Percentiles rank a stretch among this genome's conserved stretches.
phyloP scores from a whole-genome alignment of 2,797 vertebrate genomes.

The Poeciliopsis paucimaculata region DNA sequence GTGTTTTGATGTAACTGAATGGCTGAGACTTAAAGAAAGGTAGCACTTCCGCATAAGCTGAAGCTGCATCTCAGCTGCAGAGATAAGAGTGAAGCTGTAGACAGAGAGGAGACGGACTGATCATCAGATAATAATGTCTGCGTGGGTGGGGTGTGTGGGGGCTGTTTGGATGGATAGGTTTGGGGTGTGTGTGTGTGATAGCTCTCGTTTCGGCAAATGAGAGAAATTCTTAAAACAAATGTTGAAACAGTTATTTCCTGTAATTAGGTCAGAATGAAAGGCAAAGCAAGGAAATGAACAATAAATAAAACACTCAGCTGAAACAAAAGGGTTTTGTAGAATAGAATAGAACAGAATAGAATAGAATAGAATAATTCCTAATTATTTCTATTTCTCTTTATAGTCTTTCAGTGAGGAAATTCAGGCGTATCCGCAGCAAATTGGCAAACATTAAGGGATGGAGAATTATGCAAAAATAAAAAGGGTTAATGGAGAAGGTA shows the following conservation, averaged over 20 bases:
- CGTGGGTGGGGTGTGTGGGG: slow-evolving; percentile 31
- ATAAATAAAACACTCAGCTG: neutral
- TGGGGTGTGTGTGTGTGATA: slow-evolving; percentile 3
- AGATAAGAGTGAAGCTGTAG: slow-evolving; percentile 78
- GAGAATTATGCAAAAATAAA: neutral
- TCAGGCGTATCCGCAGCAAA: neutral
- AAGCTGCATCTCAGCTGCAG: slow-evolving; percentile 55
- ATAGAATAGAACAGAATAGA: neutral
- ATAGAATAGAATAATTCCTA: neutral
- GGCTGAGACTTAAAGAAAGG: neutral
- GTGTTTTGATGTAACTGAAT: neutral
- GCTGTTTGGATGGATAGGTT: slow-evolving; percentile 39
- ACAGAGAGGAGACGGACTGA: slow-evolving; percentile 82
- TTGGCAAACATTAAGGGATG: neutral
- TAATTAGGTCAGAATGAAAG: neutral
- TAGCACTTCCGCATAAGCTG: slow-evolving; percentile 15
- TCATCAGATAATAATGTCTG: slow-evolving; percentile 67
- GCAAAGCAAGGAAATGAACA: neutral
- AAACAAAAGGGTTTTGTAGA: neutral
- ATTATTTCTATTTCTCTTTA: no score
- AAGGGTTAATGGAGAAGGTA: neutral
- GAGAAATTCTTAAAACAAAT: neutral
- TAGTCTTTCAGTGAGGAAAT: neutral
- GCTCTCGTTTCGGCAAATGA: neutral
- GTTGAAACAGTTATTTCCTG: neutral